phyloP scores from a whole-genome alignment of 1,140 invertebrate genomes.

The Chymomyza costata region DNA sequence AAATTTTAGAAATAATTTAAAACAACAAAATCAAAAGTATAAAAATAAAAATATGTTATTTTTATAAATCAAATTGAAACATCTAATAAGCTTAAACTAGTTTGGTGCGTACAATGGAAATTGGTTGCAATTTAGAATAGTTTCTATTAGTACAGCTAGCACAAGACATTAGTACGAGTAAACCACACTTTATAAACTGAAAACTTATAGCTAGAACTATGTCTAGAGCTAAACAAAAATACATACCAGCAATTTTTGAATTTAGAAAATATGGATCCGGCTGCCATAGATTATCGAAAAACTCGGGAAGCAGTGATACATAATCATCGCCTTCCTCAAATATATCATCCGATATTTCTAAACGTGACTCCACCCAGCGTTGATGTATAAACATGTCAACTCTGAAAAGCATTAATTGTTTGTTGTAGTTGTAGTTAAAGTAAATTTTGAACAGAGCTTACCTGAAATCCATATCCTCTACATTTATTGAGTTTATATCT shows the following conservation, averaged over 20 bases:
- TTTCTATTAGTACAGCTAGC: too few species aligned
- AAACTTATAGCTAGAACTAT: too few species aligned
- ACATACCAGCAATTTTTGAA: conserved; percentile 86
- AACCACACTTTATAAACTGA: too few species aligned
- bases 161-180: too few species aligned
- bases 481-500: conserved; percentile 90
- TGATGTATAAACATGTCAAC: conserved; percentile 90
- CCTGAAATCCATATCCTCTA: conserved; percentile 91
- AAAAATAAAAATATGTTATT: conserved; percentile 57
- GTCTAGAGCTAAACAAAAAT: not conserved
- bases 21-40: conserved; percentile 50
- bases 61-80: conserved; percentile 42
- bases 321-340: conserved; percentile 87
- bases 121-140: too few species aligned
- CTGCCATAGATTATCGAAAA: conserved; percentile 89
- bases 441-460: conserved; percentile 65
- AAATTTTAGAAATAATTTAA: conserved; percentile 35
- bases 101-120: too few species aligned
- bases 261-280: conserved; percentile 91
- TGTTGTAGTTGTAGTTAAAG: not conserved
- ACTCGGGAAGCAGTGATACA: conserved; percentile 85
- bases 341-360: conserved; percentile 83
- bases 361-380: conserved; percentile 85
- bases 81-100: too few species aligned
- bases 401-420: conserved; percentile 76